A percentile compares a stretch with the other conserved stretches of the same genome.
Evolutionary conservation across 2,888 invertebrate genomes (phyloP).

Genomic region (Baronia brevicornis): DNA sequence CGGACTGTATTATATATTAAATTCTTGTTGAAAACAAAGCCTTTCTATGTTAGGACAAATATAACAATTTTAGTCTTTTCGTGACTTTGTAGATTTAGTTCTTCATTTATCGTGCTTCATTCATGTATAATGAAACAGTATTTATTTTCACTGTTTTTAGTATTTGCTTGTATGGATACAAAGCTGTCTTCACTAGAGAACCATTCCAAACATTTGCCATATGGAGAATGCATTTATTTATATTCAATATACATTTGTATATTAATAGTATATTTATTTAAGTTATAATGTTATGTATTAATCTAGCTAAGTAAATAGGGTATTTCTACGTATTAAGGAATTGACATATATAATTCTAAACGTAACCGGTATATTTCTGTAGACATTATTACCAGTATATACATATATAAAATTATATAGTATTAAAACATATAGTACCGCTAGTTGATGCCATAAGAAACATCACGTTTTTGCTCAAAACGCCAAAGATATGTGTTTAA

Average conservation of each 20-base stretch:
- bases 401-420: slow-evolving; percentile 21
- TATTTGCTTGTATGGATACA: no score
- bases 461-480: slow-evolving; percentile 60
- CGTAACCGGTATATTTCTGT: slow-evolving; percentile 41
- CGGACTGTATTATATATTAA: no score
- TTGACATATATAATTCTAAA: slow-evolving; percentile 37
- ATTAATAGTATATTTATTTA: slow-evolving; percentile 26
- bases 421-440: slow-evolving; percentile 47
- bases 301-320: slow-evolving; percentile 53
- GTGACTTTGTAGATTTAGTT: no score
- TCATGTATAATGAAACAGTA: no score
- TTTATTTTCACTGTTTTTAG: no score
- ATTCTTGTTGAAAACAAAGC: no score
- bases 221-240: slow-evolving; percentile 62
- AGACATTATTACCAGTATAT: slow-evolving; percentile 26
- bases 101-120: no score
- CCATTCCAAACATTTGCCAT: slow-evolving; percentile 61
- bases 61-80: no score
- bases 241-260: slow-evolving; percentile 24
- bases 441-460: slow-evolving; percentile 59
- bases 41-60: no score
- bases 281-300: slow-evolving; percentile 21
- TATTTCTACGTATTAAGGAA: slow-evolving; percentile 55
- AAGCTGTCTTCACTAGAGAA: slow-evolving; percentile 12
- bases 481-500: slow-evolving; percentile 57